These are phyloP conservation scores for Sesamia inferens DNA, from an alignment of 2,888 invertebrate species.

Conservation along the genomic window DNA sequence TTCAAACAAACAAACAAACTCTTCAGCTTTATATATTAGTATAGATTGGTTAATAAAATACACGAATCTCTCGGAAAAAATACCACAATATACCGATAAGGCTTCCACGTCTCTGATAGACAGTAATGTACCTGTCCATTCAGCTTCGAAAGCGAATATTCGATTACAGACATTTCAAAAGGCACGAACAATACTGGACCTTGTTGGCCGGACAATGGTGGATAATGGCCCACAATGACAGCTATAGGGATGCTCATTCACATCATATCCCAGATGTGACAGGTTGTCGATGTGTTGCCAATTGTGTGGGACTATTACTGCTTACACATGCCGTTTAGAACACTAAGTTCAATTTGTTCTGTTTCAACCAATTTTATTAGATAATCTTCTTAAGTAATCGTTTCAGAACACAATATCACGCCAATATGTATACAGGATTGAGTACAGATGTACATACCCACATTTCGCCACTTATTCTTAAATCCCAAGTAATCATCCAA, in stretches of 20 bases:
- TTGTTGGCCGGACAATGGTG: constrained; percentile 53
- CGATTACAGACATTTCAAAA: constrained; percentile 59
- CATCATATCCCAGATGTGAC: constrained; percentile 13
- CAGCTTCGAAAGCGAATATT: constrained; percentile 44
- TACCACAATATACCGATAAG: not conserved
- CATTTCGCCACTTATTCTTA: not conserved
- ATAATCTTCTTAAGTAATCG: not conserved
- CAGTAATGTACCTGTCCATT: constrained; percentile 32
- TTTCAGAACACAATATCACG: not conserved
- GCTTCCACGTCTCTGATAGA: constrained; percentile 8
- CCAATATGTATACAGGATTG: not conserved
- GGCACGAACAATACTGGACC: constrained; percentile 55
- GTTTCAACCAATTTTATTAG: not conserved
- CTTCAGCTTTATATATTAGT: too few species aligned
- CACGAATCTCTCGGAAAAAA: not conserved
- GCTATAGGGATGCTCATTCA: constrained; percentile 48
- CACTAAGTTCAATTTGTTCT: not conserved
- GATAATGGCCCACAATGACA: constrained; percentile 40
- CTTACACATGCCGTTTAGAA: not conserved
- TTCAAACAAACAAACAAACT: too few species aligned
- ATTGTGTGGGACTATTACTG: constrained; percentile 1
- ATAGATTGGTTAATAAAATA: constrained; percentile 2
- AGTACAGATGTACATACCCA: not conserved
- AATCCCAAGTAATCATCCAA: not conserved
- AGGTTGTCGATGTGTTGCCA: not conserved